Conservation (phyloP, 2,888 invertebrate genomes). For the Melipona bicolor region DNA sequence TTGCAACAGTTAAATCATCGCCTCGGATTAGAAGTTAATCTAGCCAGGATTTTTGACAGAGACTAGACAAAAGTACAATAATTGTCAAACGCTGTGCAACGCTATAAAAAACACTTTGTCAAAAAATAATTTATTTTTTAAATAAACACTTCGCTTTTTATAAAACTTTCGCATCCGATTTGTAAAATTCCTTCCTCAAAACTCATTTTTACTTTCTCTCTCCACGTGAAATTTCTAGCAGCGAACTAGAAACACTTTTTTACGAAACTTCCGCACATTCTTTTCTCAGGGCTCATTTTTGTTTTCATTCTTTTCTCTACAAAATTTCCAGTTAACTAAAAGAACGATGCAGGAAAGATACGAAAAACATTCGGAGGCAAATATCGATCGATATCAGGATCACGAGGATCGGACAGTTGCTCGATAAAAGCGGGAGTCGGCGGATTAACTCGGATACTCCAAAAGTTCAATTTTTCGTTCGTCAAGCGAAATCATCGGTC, state of each 20-base stretch:
- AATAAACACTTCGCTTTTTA: not conserved
- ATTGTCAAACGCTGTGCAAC: no score
- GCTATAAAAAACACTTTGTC: no score
- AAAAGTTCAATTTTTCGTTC: slow-evolving; percentile 20
- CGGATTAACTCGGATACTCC: slow-evolving; percentile 15
- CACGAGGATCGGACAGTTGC: not conserved
- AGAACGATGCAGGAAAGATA: no score
- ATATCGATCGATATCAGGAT: not conserved
- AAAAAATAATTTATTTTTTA: no score
- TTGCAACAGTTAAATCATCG: not conserved
- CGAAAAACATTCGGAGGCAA: no score
- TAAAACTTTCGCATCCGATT: not conserved
- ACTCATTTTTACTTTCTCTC: not conserved
- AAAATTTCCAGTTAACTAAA: no score
- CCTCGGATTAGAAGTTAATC: not conserved
- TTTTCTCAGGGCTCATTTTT: not conserved
- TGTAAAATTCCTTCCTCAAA: not conserved
- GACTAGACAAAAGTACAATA: not conserved
- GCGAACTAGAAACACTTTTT: not conserved
- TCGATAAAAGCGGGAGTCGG: not conserved
- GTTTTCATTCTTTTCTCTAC: no score
- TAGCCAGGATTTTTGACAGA: not conserved
- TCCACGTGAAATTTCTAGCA: not conserved
- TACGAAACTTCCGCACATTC: not conserved
- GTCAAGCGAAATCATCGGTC: slow-evolving; percentile 11